Base-by-base conservation (phyloP, 2,113 vertebrate genomes). In the Microcebus griseorufus region DNA sequence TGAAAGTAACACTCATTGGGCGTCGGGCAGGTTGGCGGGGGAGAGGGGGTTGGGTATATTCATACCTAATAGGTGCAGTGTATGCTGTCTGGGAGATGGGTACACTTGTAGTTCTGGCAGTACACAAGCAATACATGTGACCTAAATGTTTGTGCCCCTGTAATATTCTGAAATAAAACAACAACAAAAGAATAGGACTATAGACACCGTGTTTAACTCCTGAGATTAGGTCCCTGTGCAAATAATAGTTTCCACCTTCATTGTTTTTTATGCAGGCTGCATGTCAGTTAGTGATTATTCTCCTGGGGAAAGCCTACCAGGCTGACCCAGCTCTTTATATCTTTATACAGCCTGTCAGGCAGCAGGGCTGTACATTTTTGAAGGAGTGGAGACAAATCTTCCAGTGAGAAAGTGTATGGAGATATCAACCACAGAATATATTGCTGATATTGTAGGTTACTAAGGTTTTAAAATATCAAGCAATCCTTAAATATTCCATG, bases 201-300 rank as follows among this genome's bases (percentile, higher is more conserved):
- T 0, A 25, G 45, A 82, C 13, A 17, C 17, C 11, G 3, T 69
- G 34, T 42, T 90, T 86, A 60, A 65, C 85, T 55, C 67, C 65
- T 76, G 60, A 81, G 91, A 76, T 72, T 42, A 90, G 37, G 9
- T 89, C 69, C 34, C 60, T 39, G 29, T 70, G 69, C 72, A 95
- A 93, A 95, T 86, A 73, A 55, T 37, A 51, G n/a, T 81, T 95
- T 93, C 81, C 55, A 81, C 2, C 2, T 20, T 62, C 2, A 6
- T 60, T 90, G 72, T 72, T 83, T 96, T 84, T 88, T 17, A 22
- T 81, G n/a, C 9, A n/a, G 51, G 32, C 37, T 70, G 45, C 25
- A 6, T 84, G 51, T 73, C 72, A 42, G 29, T 92, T 92, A 76
- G 81, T 93, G 93, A 83, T 94, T 80, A 64, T 62, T 94, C 81